Percentiles rank a stretch among this genome's conserved stretches.
These are phyloP conservation scores for Hylaeus anthracinus DNA, from an alignment of 1,140 invertebrate genomes.

Conservation along the genomic window DNA sequence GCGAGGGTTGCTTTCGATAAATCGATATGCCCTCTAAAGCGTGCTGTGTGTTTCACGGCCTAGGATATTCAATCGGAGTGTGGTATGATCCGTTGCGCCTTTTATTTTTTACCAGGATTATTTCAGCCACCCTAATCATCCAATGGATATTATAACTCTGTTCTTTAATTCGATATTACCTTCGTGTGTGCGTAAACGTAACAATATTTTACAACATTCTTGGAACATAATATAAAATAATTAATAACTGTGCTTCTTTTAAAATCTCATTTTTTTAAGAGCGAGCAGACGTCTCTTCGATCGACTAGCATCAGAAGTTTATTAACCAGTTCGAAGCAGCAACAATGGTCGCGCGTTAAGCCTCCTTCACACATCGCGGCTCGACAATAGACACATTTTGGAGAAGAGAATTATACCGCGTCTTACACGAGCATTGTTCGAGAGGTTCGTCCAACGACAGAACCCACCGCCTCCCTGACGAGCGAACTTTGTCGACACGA, in stretches of 20 bases:
- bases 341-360: conserved; percentile 30
- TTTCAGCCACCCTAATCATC: not conserved
- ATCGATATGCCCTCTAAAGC: conserved; percentile 6
- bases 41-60: not conserved
- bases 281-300: too few species aligned
- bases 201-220: too few species aligned
- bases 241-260: too few species aligned
- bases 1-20: conserved; percentile 3
- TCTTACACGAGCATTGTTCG: conserved; percentile 23
- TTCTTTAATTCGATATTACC: too few species aligned
- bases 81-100: not conserved
- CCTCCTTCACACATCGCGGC: conserved; percentile 9
- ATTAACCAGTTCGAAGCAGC: not conserved
- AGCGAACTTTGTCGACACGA: conserved; percentile 2
- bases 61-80: conserved; percentile 15
- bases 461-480: not conserved
- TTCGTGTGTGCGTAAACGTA: too few species aligned
- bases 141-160: too few species aligned
- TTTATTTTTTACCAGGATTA: conserved; percentile 7
- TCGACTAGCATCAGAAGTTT: conserved; percentile 14
- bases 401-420: conserved; percentile 12
- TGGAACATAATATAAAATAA: too few species aligned
- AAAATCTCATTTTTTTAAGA: too few species aligned
- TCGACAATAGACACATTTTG: conserved; percentile 24
- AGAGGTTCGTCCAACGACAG: not conserved